Base-by-base conservation (phyloP, 2,888 invertebrate genomes). In the Ormyrus labotus region DNA sequence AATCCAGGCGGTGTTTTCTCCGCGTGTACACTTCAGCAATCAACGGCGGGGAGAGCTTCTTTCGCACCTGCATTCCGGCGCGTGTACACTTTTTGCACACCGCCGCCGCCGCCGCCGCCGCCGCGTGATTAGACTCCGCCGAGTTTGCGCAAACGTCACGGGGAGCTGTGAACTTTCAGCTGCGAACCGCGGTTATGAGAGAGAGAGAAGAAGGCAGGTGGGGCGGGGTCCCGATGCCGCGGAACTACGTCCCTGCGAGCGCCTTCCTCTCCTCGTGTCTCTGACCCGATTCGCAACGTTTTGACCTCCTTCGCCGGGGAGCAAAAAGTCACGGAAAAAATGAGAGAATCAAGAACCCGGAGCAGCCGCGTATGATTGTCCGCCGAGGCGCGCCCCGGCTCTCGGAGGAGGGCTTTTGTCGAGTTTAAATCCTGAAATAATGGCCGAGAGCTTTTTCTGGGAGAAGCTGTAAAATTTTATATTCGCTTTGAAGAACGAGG, bases 1-100 rank as follows among this genome's bases (percentile, higher is more conserved):
- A 19, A 19, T 19, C 19, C 19, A 19, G 67, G 72, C 72, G 67
- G 72, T 78, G 64, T 77, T 70, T 57, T 64, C 19, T 19, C 58
- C 64, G 50, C 19, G 53, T 47, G n/a, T 34, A 19, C 6, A 51
- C 48, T 11, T 13, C 10, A 2, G 5, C 67, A 34, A 58, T 74
- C 67, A n/a, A 47, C 58, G 69, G 53, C 19, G 6, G 50, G 48
- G 51, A 71, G 13, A 67, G 71, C 58, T 78, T 71, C 60, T 78
- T 68, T 45, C 57, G 61, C 84, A 80, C 83, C 84, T 85, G 85
- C 87, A 87, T 88, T 88, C 88, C 87, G 83, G 85, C 86, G 86
- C 87, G 87, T 86, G 87, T 86, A n/a, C 19, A 19, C 19, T 19
- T 73, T 47, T 74, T 65, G 13, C 47, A 58, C 9, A 11, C 8